Evolutionary conservation across 2,888 invertebrate species (phyloP), one percentile per base, ranked within the genome.

Genomic region (Polylopha cassiicola): DNA sequence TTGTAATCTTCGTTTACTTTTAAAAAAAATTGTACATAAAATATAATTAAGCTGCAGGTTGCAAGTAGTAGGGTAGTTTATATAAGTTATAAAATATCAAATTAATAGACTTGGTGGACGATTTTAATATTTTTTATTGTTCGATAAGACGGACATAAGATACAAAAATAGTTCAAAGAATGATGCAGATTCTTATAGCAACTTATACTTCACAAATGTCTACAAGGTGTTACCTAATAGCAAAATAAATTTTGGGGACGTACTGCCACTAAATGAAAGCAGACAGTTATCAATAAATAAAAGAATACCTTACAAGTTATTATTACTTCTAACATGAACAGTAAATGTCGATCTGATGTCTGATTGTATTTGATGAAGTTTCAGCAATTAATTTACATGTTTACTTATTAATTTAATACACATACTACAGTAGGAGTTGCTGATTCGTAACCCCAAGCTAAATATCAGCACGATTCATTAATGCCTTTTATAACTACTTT

Each of bases 81-180:
- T n/a, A n/a, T n/a, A n/a, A n/a, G n/a, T n/a, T n/a, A n/a, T n/a
- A n/a, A n/a, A n/a, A n/a, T n/a, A n/a, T n/a, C n/a, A n/a, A n/a
- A n/a, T n/a, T n/a, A n/a, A n/a, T n/a, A n/a, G n/a, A n/a, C n/a
- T n/a, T n/a, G n/a, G n/a, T n/a, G n/a, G n/a, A n/a, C n/a, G n/a
- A 44, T 52, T 60, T 65, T 51, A 54, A 53, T 64, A 65, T 57
- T 73, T 73, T 73, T 74, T 75, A 77, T 76, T 77, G 61, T 65
- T 67, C 51, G 48, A 65, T 65, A 68, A 68, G 55, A 63, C 69
- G 75, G 77, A 78, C 72, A 65, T 71, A 77, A 67, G 64, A 74
- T 80, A 80, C 76, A 80, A 80, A 81, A 79, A 77, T 77, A 78
- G 64, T 64, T 74, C 66, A 65, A 74, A 66, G 67, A 65, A 74